These are phyloP conservation scores for Prorops nasuta DNA, from an alignment of 1,140 invertebrate species.

Conservation along the genomic window DNA sequence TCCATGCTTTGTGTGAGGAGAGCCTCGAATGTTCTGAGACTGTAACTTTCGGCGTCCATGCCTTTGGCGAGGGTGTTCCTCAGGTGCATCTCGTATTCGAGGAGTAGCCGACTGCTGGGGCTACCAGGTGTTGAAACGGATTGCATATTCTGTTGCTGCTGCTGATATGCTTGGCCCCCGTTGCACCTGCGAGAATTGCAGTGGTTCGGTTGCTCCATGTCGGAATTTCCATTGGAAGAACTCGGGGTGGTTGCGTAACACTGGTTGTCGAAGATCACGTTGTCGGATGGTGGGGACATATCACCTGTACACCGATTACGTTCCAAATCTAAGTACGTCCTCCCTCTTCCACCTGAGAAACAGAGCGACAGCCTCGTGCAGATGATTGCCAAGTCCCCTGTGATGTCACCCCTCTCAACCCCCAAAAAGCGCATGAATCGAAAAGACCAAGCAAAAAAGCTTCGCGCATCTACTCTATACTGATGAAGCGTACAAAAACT, in stretches of 20 bases:
- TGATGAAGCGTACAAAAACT: too few relatives aligned
- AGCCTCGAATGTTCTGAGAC: slow-evolving; percentile 90
- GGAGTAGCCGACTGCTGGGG: slow-evolving; percentile 79
- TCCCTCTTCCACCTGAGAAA: slow-evolving; percentile 53
- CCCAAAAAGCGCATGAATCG: too few relatives aligned
- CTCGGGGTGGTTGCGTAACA: slow-evolving; percentile 91
- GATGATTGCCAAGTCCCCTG: background rate
- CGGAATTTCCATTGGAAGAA: slow-evolving; percentile 86
- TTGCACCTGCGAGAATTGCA: slow-evolving; percentile 62
- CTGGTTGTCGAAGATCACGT: slow-evolving; percentile 90
- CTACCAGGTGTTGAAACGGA: slow-evolving; percentile 75
- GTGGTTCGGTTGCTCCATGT: slow-evolving; percentile 72
- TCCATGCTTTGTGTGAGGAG: slow-evolving; percentile 92
- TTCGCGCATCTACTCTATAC: too few relatives aligned
- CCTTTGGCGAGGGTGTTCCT: slow-evolving; percentile 91
- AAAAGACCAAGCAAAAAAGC: too few relatives aligned
- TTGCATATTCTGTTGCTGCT: slow-evolving; percentile 58
- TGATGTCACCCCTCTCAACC: too few relatives aligned
- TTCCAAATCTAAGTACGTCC: slow-evolving; percentile 83
- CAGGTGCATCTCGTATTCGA: slow-evolving; percentile 94
- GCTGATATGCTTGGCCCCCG: slow-evolving; percentile 47
- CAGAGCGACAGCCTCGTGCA: slow-evolving; percentile 3
- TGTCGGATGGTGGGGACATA: slow-evolving; percentile 84
- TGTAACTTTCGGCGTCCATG: slow-evolving; percentile 93
- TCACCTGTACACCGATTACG: slow-evolving; percentile 69